Conservation (phyloP, 2,888 invertebrate species). For the Agrotis ipsilon region DNA sequence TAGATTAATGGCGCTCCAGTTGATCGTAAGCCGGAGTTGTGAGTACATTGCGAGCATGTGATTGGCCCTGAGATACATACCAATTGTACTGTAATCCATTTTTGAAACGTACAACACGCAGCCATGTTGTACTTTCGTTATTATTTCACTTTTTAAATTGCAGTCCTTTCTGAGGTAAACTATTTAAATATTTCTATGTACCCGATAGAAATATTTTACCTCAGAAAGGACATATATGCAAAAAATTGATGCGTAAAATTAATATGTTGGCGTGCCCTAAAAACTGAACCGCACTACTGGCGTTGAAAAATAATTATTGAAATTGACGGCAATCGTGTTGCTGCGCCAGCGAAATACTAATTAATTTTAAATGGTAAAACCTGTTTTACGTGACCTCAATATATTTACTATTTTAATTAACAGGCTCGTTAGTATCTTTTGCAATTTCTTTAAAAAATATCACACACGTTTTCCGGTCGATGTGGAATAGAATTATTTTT, state of each 20-base stretch:
- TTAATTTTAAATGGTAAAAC: constrained; percentile 27
- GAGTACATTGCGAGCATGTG: not conserved
- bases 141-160: not conserved
- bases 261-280: not conserved
- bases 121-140: constrained; percentile 21
- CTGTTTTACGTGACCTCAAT: constrained; percentile 18
- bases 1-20: not conserved
- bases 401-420: constrained; percentile 7
- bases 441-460: constrained; percentile 29
- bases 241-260: constrained; percentile 21
- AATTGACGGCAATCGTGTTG: constrained; percentile 15
- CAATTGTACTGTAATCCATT: not conserved
- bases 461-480: not conserved
- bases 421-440: not conserved
- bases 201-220: too few species aligned
- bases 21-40: not conserved
- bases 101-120: constrained; percentile 33
- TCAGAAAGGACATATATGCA: too few species aligned
- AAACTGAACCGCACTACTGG: constrained; percentile 7
- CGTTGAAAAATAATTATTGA: constrained; percentile 24
- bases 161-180: not conserved
- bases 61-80: not conserved
- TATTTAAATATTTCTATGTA: not conserved
- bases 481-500: constrained; percentile 1
- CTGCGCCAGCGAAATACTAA: constrained; percentile 16